Evolutionary conservation across 1,140 invertebrate species (phyloP).

Genomic region (Drosophila miranda): DNA sequence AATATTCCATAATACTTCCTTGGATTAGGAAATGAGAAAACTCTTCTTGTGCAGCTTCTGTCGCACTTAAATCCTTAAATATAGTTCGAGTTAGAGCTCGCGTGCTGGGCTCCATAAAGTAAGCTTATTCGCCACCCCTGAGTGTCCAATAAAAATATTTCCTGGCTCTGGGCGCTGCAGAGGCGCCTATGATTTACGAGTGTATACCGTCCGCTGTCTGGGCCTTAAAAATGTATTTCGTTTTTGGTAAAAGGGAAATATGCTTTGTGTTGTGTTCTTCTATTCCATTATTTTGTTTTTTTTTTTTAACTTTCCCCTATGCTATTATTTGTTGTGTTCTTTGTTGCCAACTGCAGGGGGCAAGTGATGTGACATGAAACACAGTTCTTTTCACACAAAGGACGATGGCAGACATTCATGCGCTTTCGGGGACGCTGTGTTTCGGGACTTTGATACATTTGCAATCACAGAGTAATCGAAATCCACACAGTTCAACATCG

Average conservation of each 20-base stretch:
- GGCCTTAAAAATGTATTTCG: constrained; percentile 60
- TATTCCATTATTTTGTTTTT: constrained; percentile 2
- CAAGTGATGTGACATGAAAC: too few relatives aligned
- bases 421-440: too few relatives aligned
- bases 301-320: constrained; percentile 1
- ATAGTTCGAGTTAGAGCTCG: not conserved
- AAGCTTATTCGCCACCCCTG: constrained; percentile 10
- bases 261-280: not conserved
- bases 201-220: constrained; percentile 1
- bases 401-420: too few relatives aligned
- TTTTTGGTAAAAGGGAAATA: constrained; percentile 30
- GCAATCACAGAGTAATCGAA: too few relatives aligned
- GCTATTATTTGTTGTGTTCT: too few relatives aligned
- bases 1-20: too few relatives aligned
- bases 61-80: not conserved
- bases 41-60: too few relatives aligned
- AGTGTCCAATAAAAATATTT: constrained; percentile 50
- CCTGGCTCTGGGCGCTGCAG: constrained; percentile 36
- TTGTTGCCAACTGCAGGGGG: too few relatives aligned
- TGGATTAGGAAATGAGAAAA: too few relatives aligned
- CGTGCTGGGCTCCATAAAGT: constrained; percentile 52
- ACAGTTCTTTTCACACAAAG: too few relatives aligned
- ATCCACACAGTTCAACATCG: not conserved
- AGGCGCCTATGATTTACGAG: constrained; percentile 57
- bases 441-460: too few relatives aligned